A percentile compares a stretch with the other conserved stretches of the same genome.
Evolutionary conservation across 2,113 vertebrate genomes (phyloP).

Genomic region (Speoplatyrhinus poulsoni): DNA sequence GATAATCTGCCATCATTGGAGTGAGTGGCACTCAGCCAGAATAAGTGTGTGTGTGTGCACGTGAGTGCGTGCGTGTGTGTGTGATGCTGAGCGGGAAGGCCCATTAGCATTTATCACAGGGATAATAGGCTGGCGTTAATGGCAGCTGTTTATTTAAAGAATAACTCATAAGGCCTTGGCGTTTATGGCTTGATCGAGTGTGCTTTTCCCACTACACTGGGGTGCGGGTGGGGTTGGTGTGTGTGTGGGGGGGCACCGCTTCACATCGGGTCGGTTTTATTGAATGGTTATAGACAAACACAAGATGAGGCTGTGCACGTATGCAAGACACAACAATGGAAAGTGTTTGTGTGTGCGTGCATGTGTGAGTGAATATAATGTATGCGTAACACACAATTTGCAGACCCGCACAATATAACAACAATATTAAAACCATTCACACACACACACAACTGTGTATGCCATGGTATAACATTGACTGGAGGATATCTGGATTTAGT

Average conservation of each 20-base stretch:
- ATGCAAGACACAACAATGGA: background rate
- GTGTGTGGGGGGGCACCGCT: background rate
- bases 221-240: background rate
- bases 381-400: background rate
- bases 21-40: constrained; percentile 52
- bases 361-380: background rate
- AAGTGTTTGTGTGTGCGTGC: background rate
- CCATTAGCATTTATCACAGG: constrained; percentile 69
- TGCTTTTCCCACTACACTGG: constrained; percentile 21
- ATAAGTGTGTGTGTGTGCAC: constrained; percentile 15
- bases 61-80: constrained; percentile 11
- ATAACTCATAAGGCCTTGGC: constrained; percentile 58
- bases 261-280: constrained; percentile 45
- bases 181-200: constrained; percentile 44
- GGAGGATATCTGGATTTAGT: too few species aligned
- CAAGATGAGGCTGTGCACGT: background rate
- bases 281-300: constrained; percentile 38
- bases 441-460: background rate
- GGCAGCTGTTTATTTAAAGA: constrained; percentile 68
- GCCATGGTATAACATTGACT: too few species aligned
- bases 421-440: background rate
- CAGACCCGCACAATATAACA: background rate
- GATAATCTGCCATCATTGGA: constrained; percentile 43
- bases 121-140: constrained; percentile 63
- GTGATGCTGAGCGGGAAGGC: constrained; percentile 36